phyloP scores from a whole-genome alignment of 2,888 invertebrate genomes.

The Biston betularia region DNA sequence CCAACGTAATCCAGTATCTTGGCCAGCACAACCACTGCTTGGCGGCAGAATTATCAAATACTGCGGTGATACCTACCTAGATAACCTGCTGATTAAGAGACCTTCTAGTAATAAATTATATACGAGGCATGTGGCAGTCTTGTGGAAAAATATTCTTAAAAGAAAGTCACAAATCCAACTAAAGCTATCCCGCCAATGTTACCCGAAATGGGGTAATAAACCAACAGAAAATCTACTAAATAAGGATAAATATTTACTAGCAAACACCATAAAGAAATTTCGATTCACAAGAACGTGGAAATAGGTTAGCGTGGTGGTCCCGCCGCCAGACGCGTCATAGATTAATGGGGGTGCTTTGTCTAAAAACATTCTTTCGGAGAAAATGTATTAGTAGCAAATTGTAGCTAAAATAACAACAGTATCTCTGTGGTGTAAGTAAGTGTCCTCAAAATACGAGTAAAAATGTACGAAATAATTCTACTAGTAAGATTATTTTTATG shows the following conservation, averaged over 20 bases:
- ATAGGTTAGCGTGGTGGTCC: slow-evolving; percentile 5
- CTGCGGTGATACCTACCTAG: no score
- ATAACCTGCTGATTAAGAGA: no score
- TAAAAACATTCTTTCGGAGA: slow-evolving; percentile 20
- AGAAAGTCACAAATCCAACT: background rate
- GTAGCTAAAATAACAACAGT: no score
- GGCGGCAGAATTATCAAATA: no score
- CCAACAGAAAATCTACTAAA: slow-evolving; percentile 10
- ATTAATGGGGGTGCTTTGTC: slow-evolving; percentile 33
- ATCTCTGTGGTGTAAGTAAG: no score
- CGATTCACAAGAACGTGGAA: slow-evolving; percentile 11
- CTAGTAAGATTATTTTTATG: no score
- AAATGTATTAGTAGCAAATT: background rate
- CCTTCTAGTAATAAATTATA: no score
- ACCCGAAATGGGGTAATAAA: slow-evolving; percentile 5
- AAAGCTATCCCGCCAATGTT: background rate
- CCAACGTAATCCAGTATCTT: no score
- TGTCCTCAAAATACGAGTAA: no score
- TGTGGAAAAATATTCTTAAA: background rate
- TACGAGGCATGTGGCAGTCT: no score
- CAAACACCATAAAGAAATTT: slow-evolving; percentile 18
- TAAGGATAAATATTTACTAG: slow-evolving; percentile 15
- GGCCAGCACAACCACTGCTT: no score
- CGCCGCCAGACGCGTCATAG: slow-evolving; percentile 5
- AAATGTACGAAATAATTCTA: no score